Base-by-base conservation (phyloP, 2,113 vertebrate species). In the Callospermophilus lateralis region DNA sequence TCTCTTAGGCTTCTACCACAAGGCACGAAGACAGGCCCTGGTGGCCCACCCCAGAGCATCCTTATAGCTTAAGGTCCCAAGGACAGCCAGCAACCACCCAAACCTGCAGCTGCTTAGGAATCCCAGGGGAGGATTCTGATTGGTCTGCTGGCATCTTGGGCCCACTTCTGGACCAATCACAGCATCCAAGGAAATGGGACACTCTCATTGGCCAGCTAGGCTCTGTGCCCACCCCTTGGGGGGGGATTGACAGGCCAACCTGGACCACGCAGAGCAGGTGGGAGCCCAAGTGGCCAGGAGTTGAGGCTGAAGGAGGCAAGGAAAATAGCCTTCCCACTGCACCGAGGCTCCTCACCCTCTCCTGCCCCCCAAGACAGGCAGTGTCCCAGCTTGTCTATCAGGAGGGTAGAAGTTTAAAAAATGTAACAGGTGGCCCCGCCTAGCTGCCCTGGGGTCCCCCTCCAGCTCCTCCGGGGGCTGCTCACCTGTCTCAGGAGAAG, bases 111-210 rank as follows among this genome's bases (percentile, higher is more conserved):
- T 61, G 70, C 3, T 0, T 5, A 22, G 12, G 45, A n/a, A 51
- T 72, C 34, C 76, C 58, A 61, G 39, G 37, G 68, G n/a, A 77
- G 34, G 51, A 61, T 20, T 96, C 78, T 73, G 85, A 80, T 94
- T 84, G 78, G 84, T 45, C 45, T 17, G 32, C 53, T 84, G 72
- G 67, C 12, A 28, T 39, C 74, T 86, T 30, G 48, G 26, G 3
- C 12, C 37, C 53, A 48, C 42, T 13, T 24, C 45, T 90, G 45
- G 68, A 45, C 61, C 68, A 93, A 84, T 84, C 68, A 63, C 77
- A 10, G 37, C 37, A 30, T 16, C 7, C 61, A 22, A 48, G 72
- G n/a, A 83, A 90, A 91, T 42, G 32, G 26, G 24, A 30, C 65
- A 6, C 3, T 84, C 32, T 79, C 37, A 84, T 74, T 95, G 92